Evolutionary conservation across 2,113 vertebrate species (phyloP), one percentile per base, ranked within the genome.

Genomic region (Motacilla alba): DNA sequence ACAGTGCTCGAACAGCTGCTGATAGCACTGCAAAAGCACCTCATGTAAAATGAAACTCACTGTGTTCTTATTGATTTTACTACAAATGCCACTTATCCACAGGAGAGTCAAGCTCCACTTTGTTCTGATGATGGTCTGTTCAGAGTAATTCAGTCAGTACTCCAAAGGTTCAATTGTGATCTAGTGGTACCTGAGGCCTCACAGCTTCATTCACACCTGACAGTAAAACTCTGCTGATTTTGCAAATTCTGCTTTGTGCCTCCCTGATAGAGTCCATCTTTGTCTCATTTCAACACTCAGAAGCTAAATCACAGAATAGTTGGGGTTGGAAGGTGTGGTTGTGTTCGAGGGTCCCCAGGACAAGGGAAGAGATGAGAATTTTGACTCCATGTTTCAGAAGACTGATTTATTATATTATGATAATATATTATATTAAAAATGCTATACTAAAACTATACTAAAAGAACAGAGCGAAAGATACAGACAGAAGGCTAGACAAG

Each of bases 211-310:
- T 41, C 33, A 27, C 19, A 35, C 8, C 10, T 27, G 28, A 8
- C 6, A 46, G 6, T 21, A 43, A 86, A 92, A 53, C 22, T 28
- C 15, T n/a, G 15, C 9, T 85, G 27, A 17, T 49, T 75, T 86
- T 81, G 16, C 10, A 47, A 31, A 35, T 26, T 58, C 47, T 1
- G 7, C 8, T 37, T 58, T 0, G 1, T 6, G 11, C 52, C 30
- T 70, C n/a, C n/a, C 43, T 28, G 7, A 1, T 0, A 17, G 35
- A 64, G 12, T 6, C 8, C 4, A 3, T 16, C 13, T 76, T 44
- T 68, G 21, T 21, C 82, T 44, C 28, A 8, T 13, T 73, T 64
- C 10, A 39, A 0, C 46, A 9, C 12, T 46, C 73, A 23, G 39
- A 33, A 46, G 27, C 7, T 62, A 39, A 28, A 44, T 15, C 55